phyloP scores from a whole-genome alignment of 1,140 invertebrate genomes.

The Brachionus manjavacas region DNA sequence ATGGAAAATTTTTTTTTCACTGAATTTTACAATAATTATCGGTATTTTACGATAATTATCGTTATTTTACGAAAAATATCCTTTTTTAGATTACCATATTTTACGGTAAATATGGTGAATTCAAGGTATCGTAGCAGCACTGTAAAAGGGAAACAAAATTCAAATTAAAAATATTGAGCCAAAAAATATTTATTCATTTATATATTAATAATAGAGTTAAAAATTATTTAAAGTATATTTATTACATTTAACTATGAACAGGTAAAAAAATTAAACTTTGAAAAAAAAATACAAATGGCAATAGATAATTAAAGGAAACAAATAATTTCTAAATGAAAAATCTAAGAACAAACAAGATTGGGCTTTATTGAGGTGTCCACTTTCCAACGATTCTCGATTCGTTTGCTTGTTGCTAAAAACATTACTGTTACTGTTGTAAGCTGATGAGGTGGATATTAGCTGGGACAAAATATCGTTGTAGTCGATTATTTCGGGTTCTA shows the following conservation, averaged over 20 bases:
- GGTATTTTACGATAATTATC: too few species aligned
- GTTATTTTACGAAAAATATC: too few species aligned
- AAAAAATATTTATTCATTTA: too few species aligned
- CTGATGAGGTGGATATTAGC: constrained; percentile 7
- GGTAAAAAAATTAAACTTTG: not conserved
- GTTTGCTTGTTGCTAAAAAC: not conserved
- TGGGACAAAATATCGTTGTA: constrained; percentile 32
- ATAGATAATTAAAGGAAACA: not conserved
- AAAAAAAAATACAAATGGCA: not conserved
- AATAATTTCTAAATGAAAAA: not conserved
- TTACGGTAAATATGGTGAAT: too few species aligned
- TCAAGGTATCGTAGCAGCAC: too few species aligned
- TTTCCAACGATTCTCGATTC: not conserved
- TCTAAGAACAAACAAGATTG: not conserved
- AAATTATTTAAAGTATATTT: not conserved
- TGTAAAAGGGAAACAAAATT: too few species aligned
- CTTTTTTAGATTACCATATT: too few species aligned
- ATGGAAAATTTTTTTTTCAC: too few species aligned
- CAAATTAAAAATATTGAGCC: too few species aligned
- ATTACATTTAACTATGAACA: not conserved
- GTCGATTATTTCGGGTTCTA: constrained; percentile 12
- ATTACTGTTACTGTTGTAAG: constrained; percentile 17
- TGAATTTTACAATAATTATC: too few species aligned
- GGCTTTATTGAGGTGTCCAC: not conserved
- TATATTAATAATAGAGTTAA: not conserved